These are phyloP conservation scores for Lacerta agilis DNA, from an alignment of 2,797 vertebrate genomes.

Conservation along the genomic window DNA sequence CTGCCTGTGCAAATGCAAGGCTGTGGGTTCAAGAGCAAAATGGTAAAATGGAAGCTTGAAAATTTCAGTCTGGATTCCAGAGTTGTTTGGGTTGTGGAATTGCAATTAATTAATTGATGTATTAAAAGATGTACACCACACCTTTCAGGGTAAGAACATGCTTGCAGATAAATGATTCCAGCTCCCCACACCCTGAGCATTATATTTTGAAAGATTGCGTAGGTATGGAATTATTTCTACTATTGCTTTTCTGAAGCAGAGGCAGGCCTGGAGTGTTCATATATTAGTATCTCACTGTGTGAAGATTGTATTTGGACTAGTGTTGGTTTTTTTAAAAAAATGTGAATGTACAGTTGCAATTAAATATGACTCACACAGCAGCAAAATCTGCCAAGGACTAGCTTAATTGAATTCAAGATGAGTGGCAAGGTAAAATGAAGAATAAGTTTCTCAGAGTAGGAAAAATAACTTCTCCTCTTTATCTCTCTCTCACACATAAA, in stretches of 20 bases:
- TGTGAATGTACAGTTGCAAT: constrained; percentile 66
- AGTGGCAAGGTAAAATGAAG: constrained; percentile 35
- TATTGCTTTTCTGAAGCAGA: constrained; percentile 44
- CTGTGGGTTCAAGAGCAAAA: background rate
- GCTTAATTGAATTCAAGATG: constrained; percentile 60
- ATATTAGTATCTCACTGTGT: constrained; percentile 55
- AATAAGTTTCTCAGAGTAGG: constrained; percentile 27
- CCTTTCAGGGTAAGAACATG: background rate
- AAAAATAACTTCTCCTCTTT: background rate
- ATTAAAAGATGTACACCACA: background rate
- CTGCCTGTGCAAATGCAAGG: background rate
- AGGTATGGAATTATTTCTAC: constrained; percentile 42
- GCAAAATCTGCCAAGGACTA: constrained; percentile 60
- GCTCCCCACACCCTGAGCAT: background rate
- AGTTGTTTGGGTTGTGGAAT: background rate
- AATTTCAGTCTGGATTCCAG: background rate
- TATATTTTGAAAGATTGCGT: background rate
- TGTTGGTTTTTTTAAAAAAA: constrained; percentile 52
- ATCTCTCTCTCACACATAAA: background rate
- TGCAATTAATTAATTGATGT: background rate
- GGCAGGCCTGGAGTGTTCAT: constrained; percentile 32
- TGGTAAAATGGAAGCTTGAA: background rate
- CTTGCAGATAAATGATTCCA: background rate
- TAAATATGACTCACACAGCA: constrained; percentile 71
- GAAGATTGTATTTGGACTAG: constrained; percentile 66